Evolutionary conservation across 2,888 invertebrate genomes (phyloP).

Genomic region (Philhelius pedissequus): DNA sequence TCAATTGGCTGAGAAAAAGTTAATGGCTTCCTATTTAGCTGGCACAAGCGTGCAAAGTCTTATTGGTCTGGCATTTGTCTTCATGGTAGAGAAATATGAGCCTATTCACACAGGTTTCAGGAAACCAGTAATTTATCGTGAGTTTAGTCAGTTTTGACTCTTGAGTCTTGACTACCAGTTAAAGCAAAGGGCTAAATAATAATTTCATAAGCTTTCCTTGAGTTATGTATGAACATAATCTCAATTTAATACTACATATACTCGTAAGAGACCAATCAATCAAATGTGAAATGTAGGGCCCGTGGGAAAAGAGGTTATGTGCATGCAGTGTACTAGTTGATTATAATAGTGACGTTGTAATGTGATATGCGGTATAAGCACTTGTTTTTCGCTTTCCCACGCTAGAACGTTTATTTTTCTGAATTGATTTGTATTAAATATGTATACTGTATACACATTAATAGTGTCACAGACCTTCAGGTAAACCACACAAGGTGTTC

Average conservation of each 20-base stretch:
- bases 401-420: slow-evolving; percentile 19
- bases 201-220: slow-evolving; percentile 23
- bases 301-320: slow-evolving; percentile 34
- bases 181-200: background rate
- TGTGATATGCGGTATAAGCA: slow-evolving; percentile 12
- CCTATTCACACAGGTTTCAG: slow-evolving; percentile 14
- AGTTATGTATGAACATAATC: background rate
- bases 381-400: slow-evolving; percentile 41
- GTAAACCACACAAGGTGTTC: slow-evolving; percentile 19
- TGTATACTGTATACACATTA: too few relatives aligned
- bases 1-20: slow-evolving; percentile 45
- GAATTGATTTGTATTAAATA: background rate
- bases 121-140: slow-evolving; percentile 16
- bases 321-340: background rate
- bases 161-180: background rate
- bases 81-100: slow-evolving; percentile 41
- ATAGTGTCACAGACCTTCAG: slow-evolving; percentile 34
- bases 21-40: slow-evolving; percentile 49
- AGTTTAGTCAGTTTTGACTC: background rate
- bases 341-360: slow-evolving; percentile 25
- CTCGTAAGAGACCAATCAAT: slow-evolving; percentile 39
- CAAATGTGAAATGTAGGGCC: slow-evolving; percentile 15
- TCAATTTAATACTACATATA: background rate
- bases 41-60: slow-evolving; percentile 17
- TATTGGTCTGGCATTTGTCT: background rate